These are phyloP conservation scores for Empidonax traillii DNA, from an alignment of 2,113 vertebrate genomes.

Conservation along the genomic window DNA sequence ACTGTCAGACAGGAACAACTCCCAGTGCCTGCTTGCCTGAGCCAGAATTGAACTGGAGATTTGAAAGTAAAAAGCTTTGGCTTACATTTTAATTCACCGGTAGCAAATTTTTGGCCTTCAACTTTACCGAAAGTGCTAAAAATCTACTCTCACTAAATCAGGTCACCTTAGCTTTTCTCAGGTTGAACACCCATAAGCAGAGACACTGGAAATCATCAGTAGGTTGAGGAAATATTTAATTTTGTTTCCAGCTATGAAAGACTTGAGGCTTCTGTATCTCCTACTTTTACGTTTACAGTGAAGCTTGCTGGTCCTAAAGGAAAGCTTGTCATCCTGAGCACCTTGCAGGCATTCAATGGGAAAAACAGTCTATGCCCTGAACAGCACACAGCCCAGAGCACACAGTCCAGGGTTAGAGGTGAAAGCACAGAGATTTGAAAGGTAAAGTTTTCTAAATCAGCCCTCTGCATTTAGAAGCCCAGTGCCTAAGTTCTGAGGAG, in stretches of 20 bases:
- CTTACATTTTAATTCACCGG: neutral
- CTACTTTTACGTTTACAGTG: neutral
- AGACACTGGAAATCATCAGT: neutral
- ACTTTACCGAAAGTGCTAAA: neutral
- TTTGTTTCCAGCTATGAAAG: neutral
- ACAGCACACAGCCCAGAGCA: neutral
- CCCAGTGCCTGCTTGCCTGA: constrained; percentile 41
- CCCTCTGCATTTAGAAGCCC: neutral
- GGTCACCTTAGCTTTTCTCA: neutral
- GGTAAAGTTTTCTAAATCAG: neutral
- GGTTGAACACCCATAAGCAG: neutral
- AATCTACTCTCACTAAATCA: neutral
- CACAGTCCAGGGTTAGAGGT: neutral
- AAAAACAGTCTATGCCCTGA: neutral
- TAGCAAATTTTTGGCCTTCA: neutral
- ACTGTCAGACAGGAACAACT: constrained; percentile 47
- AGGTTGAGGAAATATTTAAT: neutral
- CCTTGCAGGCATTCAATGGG: neutral
- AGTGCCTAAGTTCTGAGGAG: neutral
- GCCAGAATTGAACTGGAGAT: constrained; percentile 50
- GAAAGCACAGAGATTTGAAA: neutral
- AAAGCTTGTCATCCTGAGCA: neutral
- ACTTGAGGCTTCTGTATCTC: neutral
- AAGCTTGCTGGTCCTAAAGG: neutral
- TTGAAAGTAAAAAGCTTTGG: constrained; percentile 50